These are phyloP conservation scores for Hypanus sabinus DNA, from an alignment of 2,113 vertebrate species.

Conservation along the genomic window DNA sequence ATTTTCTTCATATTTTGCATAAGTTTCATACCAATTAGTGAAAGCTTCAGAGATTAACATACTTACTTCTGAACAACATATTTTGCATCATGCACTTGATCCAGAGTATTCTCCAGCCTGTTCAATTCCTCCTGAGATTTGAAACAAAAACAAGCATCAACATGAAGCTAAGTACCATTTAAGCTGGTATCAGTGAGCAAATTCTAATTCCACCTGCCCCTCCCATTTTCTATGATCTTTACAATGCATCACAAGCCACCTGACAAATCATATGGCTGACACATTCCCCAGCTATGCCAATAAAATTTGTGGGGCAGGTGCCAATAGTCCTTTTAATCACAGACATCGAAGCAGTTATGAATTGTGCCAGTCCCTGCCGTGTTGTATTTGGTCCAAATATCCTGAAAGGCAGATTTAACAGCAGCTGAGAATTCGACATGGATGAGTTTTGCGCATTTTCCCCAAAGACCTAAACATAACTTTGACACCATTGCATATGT, in stretches of 20 bases:
- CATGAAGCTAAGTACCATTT: not conserved
- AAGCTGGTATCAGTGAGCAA: not conserved
- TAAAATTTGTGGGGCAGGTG: too few relatives aligned
- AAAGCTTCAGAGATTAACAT: not conserved
- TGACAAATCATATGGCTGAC: not conserved
- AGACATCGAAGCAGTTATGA: not conserved
- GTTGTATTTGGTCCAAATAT: not conserved
- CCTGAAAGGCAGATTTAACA: not conserved
- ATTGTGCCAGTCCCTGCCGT: not conserved
- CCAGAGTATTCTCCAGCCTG: conserved; percentile 69
- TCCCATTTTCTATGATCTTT: not conserved
- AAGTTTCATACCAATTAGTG: not conserved
- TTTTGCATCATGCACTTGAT: conserved; percentile 64
- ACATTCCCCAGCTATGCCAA: not conserved
- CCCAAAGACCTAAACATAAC: not conserved
- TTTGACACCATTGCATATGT: not conserved
- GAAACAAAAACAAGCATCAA: conserved; percentile 39
- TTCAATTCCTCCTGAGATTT: conserved; percentile 72
- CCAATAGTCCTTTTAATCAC: not conserved
- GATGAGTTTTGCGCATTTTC: not conserved
- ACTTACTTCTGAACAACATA: conserved; percentile 75
- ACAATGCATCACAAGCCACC: not conserved
- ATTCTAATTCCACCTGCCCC: not conserved
- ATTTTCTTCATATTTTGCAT: not conserved
- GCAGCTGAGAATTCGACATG: conserved; percentile 28